These are phyloP conservation scores for Drosophila siamana DNA, from an alignment of 2,888 invertebrate species.

Conservation along the genomic window DNA sequence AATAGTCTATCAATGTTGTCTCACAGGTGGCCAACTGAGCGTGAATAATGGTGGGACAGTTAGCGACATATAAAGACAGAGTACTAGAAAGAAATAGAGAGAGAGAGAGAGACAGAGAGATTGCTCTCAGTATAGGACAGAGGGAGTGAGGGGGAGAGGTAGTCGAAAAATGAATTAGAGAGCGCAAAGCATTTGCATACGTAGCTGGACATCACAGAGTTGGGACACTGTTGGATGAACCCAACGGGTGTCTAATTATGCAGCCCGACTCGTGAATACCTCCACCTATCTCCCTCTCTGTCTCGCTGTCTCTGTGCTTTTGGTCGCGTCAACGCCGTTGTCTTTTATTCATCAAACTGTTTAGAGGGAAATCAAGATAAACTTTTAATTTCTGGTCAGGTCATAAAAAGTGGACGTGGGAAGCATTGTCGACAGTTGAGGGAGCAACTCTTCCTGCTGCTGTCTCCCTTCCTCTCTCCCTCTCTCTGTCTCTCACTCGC, in stretches of 20 bases:
- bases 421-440: constrained; percentile 53
- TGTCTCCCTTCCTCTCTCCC: not conserved
- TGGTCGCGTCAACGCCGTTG: constrained; percentile 60
- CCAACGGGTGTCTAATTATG: constrained; percentile 77
- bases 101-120: not conserved
- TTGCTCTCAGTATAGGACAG: not conserved
- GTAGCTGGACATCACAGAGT: constrained; percentile 37
- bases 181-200: constrained; percentile 52
- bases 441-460: constrained; percentile 17
- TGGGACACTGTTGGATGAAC: constrained; percentile 22
- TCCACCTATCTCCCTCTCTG: not conserved
- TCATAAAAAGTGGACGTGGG: constrained; percentile 74
- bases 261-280: constrained; percentile 48
- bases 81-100: not conserved
- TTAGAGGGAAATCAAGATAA: constrained; percentile 79
- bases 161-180: not conserved
- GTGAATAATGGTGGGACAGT: constrained; percentile 75
- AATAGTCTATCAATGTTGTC: constrained; percentile 63
- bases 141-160: not conserved
- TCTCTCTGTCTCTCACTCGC: not conserved
- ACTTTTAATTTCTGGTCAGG: constrained; percentile 78
- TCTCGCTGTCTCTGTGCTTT: constrained; percentile 1
- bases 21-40: constrained; percentile 83
- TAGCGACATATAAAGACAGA: not conserved
- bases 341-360: constrained; percentile 76